A percentile compares a stretch with the other conserved stretches of the same genome.
Conservation (phyloP, 1,140 invertebrate species). For the Pachyrhynchus sulphureomaculatus region DNA sequence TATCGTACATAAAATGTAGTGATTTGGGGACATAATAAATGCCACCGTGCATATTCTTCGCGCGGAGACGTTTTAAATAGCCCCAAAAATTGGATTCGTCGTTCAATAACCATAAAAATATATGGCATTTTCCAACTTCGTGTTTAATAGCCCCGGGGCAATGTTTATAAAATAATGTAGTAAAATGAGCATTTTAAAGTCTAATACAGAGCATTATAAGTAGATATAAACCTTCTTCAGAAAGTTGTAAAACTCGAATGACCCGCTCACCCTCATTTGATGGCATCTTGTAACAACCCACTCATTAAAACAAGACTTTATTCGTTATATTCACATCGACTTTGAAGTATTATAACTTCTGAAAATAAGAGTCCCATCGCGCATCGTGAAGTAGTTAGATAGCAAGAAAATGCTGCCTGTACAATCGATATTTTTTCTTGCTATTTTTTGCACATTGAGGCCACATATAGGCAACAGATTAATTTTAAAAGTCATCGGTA, state of each 20-base stretch:
- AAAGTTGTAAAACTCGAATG: constrained; percentile 45
- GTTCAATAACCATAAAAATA: constrained; percentile 52
- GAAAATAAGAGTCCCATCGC: constrained; percentile 3
- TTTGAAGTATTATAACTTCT: constrained; percentile 12
- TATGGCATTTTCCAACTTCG: constrained; percentile 49
- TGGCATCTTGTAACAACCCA: constrained; percentile 24
- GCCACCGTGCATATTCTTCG: constrained; percentile 47
- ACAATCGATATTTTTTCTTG: no score
- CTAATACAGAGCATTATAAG: constrained; percentile 47
- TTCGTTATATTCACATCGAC: constrained; percentile 16
- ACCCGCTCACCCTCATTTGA: constrained; percentile 27
- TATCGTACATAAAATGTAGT: constrained; percentile 45
- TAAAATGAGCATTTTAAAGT: constrained; percentile 51
- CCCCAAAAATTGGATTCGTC: constrained; percentile 52
- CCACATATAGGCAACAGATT: no score
- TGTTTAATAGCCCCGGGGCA: constrained; percentile 48
- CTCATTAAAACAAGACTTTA: constrained; percentile 28
- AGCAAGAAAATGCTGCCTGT: no score
- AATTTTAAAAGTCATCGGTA: no score
- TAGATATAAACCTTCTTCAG: constrained; percentile 46
- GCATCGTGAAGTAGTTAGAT: not conserved
- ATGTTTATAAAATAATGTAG: constrained; percentile 53
- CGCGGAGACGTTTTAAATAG: constrained; percentile 46
- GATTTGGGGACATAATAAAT: constrained; percentile 45
- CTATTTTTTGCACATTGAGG: no score